These are phyloP conservation scores for Halocynthia aurantium DNA, from an alignment of 23 tunicate species.

Conservation along the genomic window DNA sequence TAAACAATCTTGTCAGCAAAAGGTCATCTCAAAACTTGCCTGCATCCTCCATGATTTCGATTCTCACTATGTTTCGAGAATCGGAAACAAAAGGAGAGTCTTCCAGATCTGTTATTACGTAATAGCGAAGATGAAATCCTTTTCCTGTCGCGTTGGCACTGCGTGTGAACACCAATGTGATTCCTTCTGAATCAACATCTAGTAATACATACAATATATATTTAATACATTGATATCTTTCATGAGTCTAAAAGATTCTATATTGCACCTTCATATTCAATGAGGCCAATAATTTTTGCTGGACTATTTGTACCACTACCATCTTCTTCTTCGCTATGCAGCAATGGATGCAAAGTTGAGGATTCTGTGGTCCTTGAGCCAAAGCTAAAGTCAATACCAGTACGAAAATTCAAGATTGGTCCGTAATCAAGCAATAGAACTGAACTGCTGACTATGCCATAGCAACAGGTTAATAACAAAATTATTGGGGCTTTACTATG, in stretches of 20 bases:
- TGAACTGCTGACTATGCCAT: background rate
- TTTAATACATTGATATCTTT: background rate
- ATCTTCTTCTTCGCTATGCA: background rate
- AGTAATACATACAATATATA: background rate
- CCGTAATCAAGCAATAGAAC: background rate
- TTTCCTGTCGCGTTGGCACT: background rate
- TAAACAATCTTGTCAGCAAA: no score
- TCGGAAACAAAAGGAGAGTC: background rate
- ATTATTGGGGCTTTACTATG: background rate
- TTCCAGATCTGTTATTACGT: background rate
- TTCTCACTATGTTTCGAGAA: no score
- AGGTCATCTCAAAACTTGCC: no score
- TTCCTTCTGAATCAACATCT: background rate
- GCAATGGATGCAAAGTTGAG: background rate
- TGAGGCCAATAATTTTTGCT: background rate
- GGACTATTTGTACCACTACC: background rate
- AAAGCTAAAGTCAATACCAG: background rate
- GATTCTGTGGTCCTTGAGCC: background rate
- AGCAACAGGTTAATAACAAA: background rate
- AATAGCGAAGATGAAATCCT: slow-evolving; percentile 3
- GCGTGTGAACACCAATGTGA: background rate
- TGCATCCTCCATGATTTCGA: no score
- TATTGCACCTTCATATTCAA: slow-evolving; percentile 2
- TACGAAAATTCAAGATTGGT: background rate
- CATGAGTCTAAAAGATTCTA: no score